Conservation (phyloP, 2,797 vertebrate species). For the Natrix natrix region DNA sequence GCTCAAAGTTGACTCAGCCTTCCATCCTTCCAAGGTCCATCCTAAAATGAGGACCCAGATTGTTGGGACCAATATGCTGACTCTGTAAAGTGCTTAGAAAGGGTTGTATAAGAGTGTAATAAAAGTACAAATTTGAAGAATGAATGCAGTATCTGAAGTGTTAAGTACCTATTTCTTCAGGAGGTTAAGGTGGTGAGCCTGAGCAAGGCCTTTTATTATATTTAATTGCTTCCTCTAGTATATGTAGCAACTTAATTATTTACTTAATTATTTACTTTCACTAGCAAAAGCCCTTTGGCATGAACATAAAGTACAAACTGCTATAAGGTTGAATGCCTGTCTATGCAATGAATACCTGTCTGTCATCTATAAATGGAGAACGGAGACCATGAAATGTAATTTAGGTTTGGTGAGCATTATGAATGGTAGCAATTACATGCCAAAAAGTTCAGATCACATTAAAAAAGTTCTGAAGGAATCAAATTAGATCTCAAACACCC, state of each 20-base stretch:
- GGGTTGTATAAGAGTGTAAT: neutral
- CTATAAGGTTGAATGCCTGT: neutral
- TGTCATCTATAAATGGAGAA: neutral
- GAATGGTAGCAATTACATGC: neutral
- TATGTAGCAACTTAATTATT: constrained; percentile 5
- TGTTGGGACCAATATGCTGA: neutral
- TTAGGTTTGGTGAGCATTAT: neutral
- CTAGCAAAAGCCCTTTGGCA: neutral
- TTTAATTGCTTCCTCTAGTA: neutral
- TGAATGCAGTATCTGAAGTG: neutral
- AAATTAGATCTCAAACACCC: neutral
- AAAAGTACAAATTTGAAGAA: neutral
- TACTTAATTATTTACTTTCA: neutral
- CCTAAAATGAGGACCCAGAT: neutral
- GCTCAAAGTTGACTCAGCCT: neutral
- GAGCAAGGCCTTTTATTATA: constrained; percentile 11
- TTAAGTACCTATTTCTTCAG: neutral
- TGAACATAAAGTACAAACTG: neutral
- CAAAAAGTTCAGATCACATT: neutral
- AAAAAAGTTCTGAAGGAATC: neutral
- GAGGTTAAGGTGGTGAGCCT: neutral
- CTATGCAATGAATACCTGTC: neutral
- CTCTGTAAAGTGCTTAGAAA: neutral
- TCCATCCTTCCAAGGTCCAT: neutral
- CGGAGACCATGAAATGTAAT: neutral